Evolutionary conservation across 2,797 vertebrate species (phyloP).

Genomic region (Discoglossus pictus): DNA sequence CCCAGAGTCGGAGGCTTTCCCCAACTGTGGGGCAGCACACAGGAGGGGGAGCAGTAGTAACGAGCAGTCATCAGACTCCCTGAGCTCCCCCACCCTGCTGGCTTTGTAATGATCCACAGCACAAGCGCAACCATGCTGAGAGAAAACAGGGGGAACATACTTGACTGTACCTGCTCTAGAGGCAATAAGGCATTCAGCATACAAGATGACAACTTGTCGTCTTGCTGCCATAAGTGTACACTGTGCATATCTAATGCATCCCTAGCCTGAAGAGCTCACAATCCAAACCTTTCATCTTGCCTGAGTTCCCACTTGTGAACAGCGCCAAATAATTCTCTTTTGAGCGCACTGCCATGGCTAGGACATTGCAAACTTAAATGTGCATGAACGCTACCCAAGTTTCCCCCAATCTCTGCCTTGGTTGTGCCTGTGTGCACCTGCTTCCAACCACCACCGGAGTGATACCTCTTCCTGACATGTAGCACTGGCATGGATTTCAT

Average conservation of each 20-base stretch:
- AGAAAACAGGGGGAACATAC: conserved; percentile 40
- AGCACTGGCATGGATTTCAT: conserved; percentile 94
- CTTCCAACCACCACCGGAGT: conserved; percentile 53
- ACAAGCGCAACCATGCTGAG: not conserved
- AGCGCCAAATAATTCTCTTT: no score
- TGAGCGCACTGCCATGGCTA: not conserved
- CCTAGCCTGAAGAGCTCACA: conserved; percentile 1
- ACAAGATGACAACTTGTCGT: conserved; percentile 43
- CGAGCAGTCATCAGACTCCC: conserved; percentile 91
- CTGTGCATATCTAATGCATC: conserved; percentile 21
- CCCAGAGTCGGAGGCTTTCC: conserved; percentile 85
- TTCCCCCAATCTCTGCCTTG: not conserved
- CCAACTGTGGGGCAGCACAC: conserved; percentile 82
- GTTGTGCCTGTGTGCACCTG: not conserved
- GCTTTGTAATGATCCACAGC: conserved; percentile 78
- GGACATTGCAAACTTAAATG: not conserved
- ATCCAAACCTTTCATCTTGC: conserved; percentile 56
- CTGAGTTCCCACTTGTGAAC: no score
- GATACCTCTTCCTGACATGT: conserved; percentile 87
- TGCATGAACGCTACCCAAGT: no score
- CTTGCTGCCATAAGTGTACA: conserved; percentile 42
- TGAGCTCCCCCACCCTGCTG: conserved; percentile 95
- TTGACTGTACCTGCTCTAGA: conserved; percentile 47
- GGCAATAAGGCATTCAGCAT: conserved; percentile 44
- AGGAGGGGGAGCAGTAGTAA: conserved; percentile 90